Percentiles rank a stretch among this genome's conserved stretches.
Evolutionary conservation across 2,888 invertebrate genomes (phyloP).

Genomic region (Argyresthia albistria): DNA sequence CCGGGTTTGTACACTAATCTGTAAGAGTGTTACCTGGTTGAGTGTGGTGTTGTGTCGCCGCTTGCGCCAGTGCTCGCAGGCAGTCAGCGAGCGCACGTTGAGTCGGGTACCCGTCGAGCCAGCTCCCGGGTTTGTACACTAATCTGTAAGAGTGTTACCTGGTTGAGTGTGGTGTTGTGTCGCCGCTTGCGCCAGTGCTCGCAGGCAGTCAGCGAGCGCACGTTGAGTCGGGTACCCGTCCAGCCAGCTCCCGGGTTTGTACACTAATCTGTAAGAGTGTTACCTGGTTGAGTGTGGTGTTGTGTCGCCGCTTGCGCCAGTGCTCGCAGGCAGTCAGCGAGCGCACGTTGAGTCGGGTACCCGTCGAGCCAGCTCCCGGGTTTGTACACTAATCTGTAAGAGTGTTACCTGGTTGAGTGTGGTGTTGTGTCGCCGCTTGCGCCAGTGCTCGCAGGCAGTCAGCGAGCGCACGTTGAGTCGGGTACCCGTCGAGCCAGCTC

Average conservation of each 20-base stretch:
- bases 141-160: slow-evolving; percentile 63
- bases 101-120: slow-evolving; percentile 85
- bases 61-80: slow-evolving; percentile 86
- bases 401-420: too few relatives aligned
- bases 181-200: slow-evolving; percentile 80
- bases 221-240: slow-evolving; percentile 87
- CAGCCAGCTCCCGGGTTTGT: slow-evolving; percentile 79
- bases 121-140: slow-evolving; percentile 77
- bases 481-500: too few relatives aligned
- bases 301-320: slow-evolving; percentile 78
- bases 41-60: slow-evolving; percentile 41
- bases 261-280: slow-evolving; percentile 72
- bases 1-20: slow-evolving; percentile 79
- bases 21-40: slow-evolving; percentile 20
- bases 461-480: too few relatives aligned
- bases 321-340: slow-evolving; percentile 87
- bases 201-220: slow-evolving; percentile 89
- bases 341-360: slow-evolving; percentile 85
- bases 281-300: slow-evolving; percentile 20
- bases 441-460: too few relatives aligned
- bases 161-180: slow-evolving; percentile 27
- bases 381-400: slow-evolving; percentile 74
- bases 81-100: slow-evolving; percentile 88
- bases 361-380: slow-evolving; percentile 81
- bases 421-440: too few relatives aligned